Percentiles rank a stretch among this genome's conserved stretches.
phyloP scores from a whole-genome alignment of 2,113 vertebrate genomes.

The Turnix velox region DNA sequence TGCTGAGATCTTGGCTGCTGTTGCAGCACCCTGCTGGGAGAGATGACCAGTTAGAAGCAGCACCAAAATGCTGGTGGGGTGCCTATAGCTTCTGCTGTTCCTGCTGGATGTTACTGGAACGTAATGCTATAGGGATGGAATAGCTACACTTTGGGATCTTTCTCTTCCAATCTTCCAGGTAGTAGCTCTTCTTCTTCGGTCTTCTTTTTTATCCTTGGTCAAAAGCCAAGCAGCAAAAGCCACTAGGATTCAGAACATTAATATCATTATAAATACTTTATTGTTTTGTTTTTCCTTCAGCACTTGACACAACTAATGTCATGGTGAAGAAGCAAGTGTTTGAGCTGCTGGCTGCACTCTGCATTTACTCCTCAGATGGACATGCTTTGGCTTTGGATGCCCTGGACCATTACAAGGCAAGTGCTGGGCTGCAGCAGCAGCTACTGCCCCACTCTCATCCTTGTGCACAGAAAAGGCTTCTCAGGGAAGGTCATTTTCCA shows the following conservation, averaged over 20 bases:
- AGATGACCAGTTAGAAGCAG: background rate
- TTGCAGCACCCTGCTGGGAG: background rate
- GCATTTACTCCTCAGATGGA: conserved; percentile 89
- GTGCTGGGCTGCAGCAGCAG: background rate
- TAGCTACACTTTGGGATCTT: background rate
- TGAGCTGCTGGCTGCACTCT: conserved; percentile 93
- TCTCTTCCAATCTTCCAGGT: background rate
- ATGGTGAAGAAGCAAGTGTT: conserved; percentile 99
- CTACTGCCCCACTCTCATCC: background rate
- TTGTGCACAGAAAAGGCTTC: background rate
- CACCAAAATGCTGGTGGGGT: background rate
- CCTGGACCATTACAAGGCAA: conserved; percentile 95
- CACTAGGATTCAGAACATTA: background rate
- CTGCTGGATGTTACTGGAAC: background rate
- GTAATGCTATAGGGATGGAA: background rate
- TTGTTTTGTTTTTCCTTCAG: conserved; percentile 65
- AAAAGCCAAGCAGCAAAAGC: background rate
- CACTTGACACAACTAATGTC: conserved; percentile 92
- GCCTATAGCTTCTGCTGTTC: background rate
- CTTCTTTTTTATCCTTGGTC: background rate
- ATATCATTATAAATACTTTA: background rate
- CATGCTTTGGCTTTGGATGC: conserved; percentile 88
- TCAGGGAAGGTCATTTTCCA: background rate
- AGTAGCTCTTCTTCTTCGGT: background rate
- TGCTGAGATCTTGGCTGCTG: background rate